phyloP scores from a whole-genome alignment of 2,113 vertebrate genomes.

The Guaruba guarouba region DNA sequence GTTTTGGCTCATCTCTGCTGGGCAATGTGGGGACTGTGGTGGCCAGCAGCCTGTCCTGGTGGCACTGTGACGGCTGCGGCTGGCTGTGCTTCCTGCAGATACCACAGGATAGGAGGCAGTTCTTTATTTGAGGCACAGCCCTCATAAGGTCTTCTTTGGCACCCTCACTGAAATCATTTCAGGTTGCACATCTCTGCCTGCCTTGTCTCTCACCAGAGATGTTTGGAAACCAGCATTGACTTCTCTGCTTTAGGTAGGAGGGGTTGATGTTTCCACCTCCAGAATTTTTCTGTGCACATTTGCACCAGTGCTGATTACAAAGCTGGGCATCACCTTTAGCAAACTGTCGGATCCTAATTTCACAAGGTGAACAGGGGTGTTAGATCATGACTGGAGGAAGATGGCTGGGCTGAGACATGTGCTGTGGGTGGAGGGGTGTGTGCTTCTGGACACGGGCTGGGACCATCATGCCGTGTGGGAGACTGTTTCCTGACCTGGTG shows the following conservation, averaged over 20 bases:
- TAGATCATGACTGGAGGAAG: background rate
- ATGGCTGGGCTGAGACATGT: background rate
- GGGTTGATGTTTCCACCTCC: background rate
- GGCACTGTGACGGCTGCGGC: fast-evolving
- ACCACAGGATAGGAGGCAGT: background rate
- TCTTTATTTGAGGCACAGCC: background rate
- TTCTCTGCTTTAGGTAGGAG: background rate
- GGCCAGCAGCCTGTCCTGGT: background rate
- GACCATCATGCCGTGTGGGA: background rate
- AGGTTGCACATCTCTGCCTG: background rate
- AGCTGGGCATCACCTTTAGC: background rate
- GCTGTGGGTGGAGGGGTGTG: background rate
- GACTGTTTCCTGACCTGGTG: background rate
- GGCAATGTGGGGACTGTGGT: background rate
- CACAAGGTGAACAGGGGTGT: background rate
- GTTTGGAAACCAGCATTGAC: background rate
- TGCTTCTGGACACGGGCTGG: background rate
- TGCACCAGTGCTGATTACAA: background rate
- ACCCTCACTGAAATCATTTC: background rate
- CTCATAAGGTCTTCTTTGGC: background rate
- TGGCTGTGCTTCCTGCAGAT: background rate
- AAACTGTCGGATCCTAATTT: background rate
- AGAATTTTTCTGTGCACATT: background rate
- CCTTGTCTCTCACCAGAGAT: background rate
- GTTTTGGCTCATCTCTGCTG: background rate